Evolutionary conservation across 2,888 invertebrate genomes (phyloP).

Genomic region (Flexamia atlantica): DNA sequence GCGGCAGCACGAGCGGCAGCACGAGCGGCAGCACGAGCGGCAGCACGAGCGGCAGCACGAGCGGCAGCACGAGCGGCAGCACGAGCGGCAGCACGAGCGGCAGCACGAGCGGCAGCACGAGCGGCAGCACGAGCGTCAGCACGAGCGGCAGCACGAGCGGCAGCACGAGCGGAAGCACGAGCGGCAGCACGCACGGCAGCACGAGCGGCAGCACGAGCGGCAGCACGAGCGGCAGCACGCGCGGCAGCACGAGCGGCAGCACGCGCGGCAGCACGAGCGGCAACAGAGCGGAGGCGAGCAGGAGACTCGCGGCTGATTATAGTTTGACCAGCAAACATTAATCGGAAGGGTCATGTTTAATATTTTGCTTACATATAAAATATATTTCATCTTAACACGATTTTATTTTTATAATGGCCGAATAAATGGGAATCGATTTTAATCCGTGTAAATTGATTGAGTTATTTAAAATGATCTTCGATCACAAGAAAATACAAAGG

Average conservation of each 20-base stretch:
- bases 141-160: constrained; percentile 17
- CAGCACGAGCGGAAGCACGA: no score
- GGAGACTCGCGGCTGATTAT: background rate
- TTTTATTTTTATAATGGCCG: no score
- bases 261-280: no score
- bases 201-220: constrained; percentile 17
- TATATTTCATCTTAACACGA: no score
- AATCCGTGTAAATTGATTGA: no score
- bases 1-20: background rate
- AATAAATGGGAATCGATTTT: no score
- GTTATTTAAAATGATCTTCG: no score
- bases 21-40: constrained; percentile 17
- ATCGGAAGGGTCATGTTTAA: background rate
- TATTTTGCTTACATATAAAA: no score
- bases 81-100: constrained; percentile 17
- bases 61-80: background rate
- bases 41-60: no score
- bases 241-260: background rate
- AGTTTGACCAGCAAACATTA: constrained; percentile 48
- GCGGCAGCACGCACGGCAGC: background rate
- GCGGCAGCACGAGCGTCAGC: background rate
- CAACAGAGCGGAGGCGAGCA: background rate
- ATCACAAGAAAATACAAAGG: no score
- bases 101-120: no score
- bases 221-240: no score